phyloP scores from a whole-genome alignment of 2,113 vertebrate species.

The Odocoileus hemionus region DNA sequence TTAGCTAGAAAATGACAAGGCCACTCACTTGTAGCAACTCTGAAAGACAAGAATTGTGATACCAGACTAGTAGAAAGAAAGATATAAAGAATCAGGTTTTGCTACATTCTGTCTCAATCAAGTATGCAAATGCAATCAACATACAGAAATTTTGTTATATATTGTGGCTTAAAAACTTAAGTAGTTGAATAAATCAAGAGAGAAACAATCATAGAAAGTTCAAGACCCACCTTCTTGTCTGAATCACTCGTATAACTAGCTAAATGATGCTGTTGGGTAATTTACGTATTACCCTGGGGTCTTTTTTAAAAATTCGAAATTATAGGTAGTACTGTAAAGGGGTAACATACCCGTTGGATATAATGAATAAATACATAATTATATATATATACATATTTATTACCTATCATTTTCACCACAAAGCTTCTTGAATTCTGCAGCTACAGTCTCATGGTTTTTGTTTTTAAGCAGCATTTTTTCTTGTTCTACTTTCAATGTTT shows the following conservation, averaged over 20 bases:
- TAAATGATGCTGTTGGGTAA: background rate
- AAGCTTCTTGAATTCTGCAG: conserved; percentile 89
- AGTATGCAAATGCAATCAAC: background rate
- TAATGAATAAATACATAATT: background rate
- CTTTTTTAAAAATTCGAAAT: conserved; percentile 4
- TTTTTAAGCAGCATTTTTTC: conserved; percentile 93
- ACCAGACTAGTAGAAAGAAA: background rate
- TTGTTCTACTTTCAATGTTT: conserved; percentile 89
- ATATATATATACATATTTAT: conserved; percentile 32
- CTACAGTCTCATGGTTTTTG: conserved; percentile 87
- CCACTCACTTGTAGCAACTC: background rate
- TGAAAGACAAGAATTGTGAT: background rate
- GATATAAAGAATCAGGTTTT: background rate
- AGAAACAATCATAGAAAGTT: background rate
- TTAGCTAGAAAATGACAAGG: background rate
- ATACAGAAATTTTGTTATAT: background rate
- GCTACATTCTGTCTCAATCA: background rate
- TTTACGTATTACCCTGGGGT: background rate
- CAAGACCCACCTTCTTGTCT: background rate
- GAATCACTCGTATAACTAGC: background rate
- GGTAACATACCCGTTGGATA: background rate
- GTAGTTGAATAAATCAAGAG: conserved; percentile 30
- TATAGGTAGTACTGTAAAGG: background rate
- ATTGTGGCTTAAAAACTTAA: background rate
- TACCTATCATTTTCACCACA: conserved; percentile 94